Conservation (phyloP, 92 coral and sea anemone genomes). For the Phenganax subtilis region DNA sequence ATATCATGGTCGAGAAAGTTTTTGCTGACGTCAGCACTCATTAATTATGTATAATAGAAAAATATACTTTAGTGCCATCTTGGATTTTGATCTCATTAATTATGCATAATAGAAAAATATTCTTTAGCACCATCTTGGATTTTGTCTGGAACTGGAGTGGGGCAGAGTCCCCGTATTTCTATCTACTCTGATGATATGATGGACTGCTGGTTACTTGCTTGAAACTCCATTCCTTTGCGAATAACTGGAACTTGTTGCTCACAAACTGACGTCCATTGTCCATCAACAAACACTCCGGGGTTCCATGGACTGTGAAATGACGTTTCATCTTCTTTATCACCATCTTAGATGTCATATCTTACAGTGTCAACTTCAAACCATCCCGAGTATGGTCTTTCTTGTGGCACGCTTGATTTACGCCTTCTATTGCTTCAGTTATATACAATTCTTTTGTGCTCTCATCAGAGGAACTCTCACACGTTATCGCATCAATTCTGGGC, state of each 20-base stretch:
- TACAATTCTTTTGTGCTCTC: background rate
- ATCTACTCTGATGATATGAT: background rate
- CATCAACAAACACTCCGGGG: conserved; percentile 18
- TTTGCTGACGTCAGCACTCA: too few relatives aligned
- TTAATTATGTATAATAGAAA: too few relatives aligned
- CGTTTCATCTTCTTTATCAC: conserved; percentile 29
- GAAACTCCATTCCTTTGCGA: conserved; percentile 23
- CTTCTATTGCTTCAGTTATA: conserved; percentile 28
- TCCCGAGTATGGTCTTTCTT: conserved; percentile 36
- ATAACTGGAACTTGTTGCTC: conserved; percentile 9
- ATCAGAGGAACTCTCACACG: conserved; percentile 9
- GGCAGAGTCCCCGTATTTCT: too few relatives aligned
- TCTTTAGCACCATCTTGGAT: too few relatives aligned
- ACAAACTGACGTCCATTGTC: conserved; percentile 45
- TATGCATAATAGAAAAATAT: too few relatives aligned
- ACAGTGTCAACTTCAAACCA: conserved; percentile 35
- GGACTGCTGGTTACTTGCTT: conserved; percentile 22
- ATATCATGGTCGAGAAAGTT: too few relatives aligned
- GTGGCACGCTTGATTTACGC: too few relatives aligned
- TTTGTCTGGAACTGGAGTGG: too few relatives aligned
- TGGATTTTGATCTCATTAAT: too few relatives aligned
- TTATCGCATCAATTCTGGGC: conserved; percentile 21
- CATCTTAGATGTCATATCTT: conserved; percentile 2
- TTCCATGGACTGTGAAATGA: conserved; percentile 34
- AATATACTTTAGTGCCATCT: too few relatives aligned